A percentile compares a stretch with the other conserved stretches of the same genome.
Conservation (phyloP, 2,888 invertebrate genomes). For the Pimpla rufipes region DNA sequence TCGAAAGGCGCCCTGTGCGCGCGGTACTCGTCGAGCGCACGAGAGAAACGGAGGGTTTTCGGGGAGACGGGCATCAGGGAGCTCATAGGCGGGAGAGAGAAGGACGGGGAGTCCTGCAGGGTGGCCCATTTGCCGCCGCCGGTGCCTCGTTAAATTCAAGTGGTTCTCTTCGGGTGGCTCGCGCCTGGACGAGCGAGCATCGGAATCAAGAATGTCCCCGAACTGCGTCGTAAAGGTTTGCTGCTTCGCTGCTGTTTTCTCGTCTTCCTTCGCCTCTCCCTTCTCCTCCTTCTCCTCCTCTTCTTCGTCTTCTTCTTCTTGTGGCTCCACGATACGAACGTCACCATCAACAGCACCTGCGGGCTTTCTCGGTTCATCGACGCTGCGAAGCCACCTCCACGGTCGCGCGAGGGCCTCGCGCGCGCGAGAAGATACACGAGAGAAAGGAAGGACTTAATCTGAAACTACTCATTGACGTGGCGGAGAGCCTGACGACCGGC, state of each 20-base stretch:
- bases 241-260: conserved; percentile 56
- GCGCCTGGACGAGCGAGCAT: conserved; percentile 71
- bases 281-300: conserved; percentile 41
- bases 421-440: conserved; percentile 50
- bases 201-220: conserved; percentile 82
- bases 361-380: conserved; percentile 65
- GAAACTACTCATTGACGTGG: conserved; percentile 69
- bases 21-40: conserved; percentile 15
- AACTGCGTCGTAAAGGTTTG: conserved; percentile 80
- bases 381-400: conserved; percentile 26
- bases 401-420: conserved; percentile 52
- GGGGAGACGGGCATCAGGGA: conserved; percentile 28
- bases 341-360: conserved; percentile 56
- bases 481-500: conserved; percentile 40
- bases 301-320: conserved; percentile 57
- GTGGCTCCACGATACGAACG: conserved; percentile 54
- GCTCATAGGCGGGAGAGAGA: conserved; percentile 36
- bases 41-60: conserved; percentile 48
- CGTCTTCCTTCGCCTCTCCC: conserved; percentile 41
- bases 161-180: conserved; percentile 78
- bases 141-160: conserved; percentile 81
- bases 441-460: conserved; percentile 75
- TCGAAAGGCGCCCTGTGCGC: conserved; percentile 1
- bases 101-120: conserved; percentile 70
- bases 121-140: conserved; percentile 78